Conservation (phyloP, 1,140 invertebrate genomes). For the Heliconius melpomene region DNA sequence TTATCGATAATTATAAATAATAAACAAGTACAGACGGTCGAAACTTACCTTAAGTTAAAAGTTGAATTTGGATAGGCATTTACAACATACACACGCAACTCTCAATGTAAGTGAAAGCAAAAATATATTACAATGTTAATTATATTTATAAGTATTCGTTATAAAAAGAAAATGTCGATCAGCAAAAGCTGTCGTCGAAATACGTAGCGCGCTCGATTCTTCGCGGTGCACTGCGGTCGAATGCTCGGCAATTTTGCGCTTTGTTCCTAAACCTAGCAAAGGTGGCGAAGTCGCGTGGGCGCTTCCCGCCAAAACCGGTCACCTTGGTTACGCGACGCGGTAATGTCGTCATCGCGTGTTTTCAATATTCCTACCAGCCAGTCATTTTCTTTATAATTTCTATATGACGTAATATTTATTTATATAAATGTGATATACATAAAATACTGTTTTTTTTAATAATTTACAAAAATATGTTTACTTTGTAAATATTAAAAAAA, state of each 20-base stretch:
- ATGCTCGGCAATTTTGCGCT: conserved; percentile 54
- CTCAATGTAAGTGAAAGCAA: neutral
- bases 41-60: conserved; percentile 5
- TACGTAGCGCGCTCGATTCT: conserved; percentile 59
- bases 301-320: conserved; percentile 74
- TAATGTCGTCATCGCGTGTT: conserved; percentile 52
- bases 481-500: neutral
- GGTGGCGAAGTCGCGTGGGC: conserved; percentile 57
- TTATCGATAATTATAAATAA: neutral
- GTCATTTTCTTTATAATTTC: conserved; percentile 35
- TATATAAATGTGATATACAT: too few species aligned
- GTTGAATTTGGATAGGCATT: neutral
- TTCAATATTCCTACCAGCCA: conserved; percentile 37
- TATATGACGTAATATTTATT: conserved; percentile 12
- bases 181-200: conserved; percentile 68
- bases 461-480: neutral
- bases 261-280: conserved; percentile 29
- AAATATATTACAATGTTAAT: conserved; percentile 16
- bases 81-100: conserved; percentile 1
- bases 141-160: conserved; percentile 29
- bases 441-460: too few species aligned
- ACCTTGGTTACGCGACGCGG: conserved; percentile 64
- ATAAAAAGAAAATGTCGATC: conserved; percentile 55
- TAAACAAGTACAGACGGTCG: neutral
- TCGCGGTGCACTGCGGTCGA: conserved; percentile 78